These are phyloP conservation scores for Catharus ustulatus DNA, from an alignment of 2,797 vertebrate genomes.

Conservation along the genomic window DNA sequence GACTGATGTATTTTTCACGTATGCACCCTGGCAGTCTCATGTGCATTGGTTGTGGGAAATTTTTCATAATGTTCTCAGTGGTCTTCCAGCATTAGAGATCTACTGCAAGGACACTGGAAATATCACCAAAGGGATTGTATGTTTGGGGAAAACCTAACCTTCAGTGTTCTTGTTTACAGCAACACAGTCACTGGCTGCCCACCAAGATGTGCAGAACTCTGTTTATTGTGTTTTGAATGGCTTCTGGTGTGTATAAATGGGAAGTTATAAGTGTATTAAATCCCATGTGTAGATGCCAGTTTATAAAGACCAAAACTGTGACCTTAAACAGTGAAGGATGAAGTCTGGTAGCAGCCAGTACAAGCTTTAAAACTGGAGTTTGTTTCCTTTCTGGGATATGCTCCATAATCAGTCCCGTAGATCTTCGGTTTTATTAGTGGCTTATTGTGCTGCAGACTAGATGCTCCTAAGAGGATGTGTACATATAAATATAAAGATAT, in stretches of 20 bases:
- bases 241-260: background rate
- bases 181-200: background rate
- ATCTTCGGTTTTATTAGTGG: background rate
- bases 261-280: background rate
- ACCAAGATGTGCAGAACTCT: background rate
- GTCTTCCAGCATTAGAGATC: background rate
- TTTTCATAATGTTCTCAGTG: background rate
- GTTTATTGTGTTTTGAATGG: background rate
- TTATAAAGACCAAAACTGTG: background rate
- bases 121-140: background rate
- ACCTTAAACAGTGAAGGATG: background rate
- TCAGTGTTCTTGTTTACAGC: background rate
- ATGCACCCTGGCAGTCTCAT: background rate
- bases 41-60: background rate
- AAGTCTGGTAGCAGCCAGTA: background rate
- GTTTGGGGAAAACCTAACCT: background rate
- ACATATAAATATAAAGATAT: background rate
- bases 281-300: rapidly evolving
- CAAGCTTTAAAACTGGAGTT: background rate
- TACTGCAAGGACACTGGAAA: background rate
- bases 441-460: background rate
- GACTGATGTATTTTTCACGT: background rate
- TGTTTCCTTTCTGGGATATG: background rate
- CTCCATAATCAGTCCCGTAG: background rate
- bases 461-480: background rate